Base-by-base conservation (phyloP, 2,888 invertebrate species). In the Hedychridium roseum region DNA sequence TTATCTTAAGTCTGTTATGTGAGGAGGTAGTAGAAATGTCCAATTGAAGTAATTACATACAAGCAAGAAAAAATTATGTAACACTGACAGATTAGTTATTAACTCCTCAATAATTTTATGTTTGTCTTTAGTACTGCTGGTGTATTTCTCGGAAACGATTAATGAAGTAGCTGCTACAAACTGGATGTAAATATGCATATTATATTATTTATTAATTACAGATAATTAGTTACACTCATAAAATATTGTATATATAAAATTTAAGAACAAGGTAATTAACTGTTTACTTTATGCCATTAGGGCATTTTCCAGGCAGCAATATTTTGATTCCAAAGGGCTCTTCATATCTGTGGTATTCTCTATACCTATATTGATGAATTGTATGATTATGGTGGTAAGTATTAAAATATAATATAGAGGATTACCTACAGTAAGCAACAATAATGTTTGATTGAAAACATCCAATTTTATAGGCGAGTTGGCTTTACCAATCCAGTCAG, bases 341-440 rank as follows among this genome's bases (percentile, higher is more conserved):
- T 96, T 96, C 77, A 94, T 96, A 83, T 95, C 95, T 0, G 86
- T 94, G 7, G 92, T 95, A 15, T 94, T 94, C 80, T 95, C 94
- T n/a, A 88, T 92, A 74, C 96, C 96, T 15, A 89, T 95, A 70
- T 82, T 96, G 47, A 83, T 95, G 41, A 95, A 94, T 80, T 95
- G 94, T 76, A 91, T 95, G 88, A 85, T 95, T 58, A 89, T 95
- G 86, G 91, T 96, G 85, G 94, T 95, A 84, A 89, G 92, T 88
- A 70, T 4, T 9, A 4, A 2, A 44, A 39, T 36, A 18, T 34
- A 11, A 30, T 18, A 1, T 35, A 3, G 17, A 30, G 6, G 9
- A 30, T 7, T 15, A 36, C 5, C 16, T 9, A 3, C 34, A n/a
- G n/a, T n/a, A n/a, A n/a, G n/a, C n/a, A n/a, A n/a, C n/a, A 12